Evolutionary conservation across 2,797 vertebrate species (phyloP).

Genomic region (Etheostoma perlongum): DNA sequence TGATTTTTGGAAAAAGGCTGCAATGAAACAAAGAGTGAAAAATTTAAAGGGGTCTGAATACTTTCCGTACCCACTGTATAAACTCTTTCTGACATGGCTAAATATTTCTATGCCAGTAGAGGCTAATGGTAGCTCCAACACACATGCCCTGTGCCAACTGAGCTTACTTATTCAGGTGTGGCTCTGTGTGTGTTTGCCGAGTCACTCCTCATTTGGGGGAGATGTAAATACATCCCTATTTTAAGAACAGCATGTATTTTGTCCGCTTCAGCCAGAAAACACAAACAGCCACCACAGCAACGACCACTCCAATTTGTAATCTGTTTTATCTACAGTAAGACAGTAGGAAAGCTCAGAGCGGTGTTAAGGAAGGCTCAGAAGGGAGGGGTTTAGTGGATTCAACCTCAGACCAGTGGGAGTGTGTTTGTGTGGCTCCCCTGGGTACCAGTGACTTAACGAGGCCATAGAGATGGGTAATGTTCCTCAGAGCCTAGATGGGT

Average conservation of each 20-base stretch:
- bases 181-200: slow-evolving; percentile 71
- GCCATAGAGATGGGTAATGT: slow-evolving; percentile 72
- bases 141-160: slow-evolving; percentile 63
- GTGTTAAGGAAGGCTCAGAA: slow-evolving; percentile 51
- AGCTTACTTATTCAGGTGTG: slow-evolving; percentile 82
- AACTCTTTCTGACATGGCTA: slow-evolving; percentile 60
- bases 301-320: slow-evolving; percentile 54
- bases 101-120: slow-evolving; percentile 56
- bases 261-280: slow-evolving; percentile 45
- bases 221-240: slow-evolving; percentile 78
- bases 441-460: slow-evolving; percentile 65
- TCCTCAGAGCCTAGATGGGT: slow-evolving; percentile 66
- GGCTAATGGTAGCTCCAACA: slow-evolving; percentile 54
- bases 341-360: slow-evolving; percentile 53
- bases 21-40: too few species aligned
- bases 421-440: slow-evolving; percentile 50
- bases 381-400: slow-evolving; percentile 58
- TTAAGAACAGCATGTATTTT: slow-evolving; percentile 76
- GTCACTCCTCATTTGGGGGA: slow-evolving; percentile 80
- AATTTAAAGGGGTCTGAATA: too few species aligned
- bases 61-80: too few species aligned
- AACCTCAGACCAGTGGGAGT: slow-evolving; percentile 59
- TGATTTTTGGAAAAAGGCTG: too few species aligned
- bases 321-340: slow-evolving; percentile 60
- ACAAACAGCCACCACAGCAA: too few species aligned